Base-by-base conservation (phyloP, 2,888 invertebrate genomes). In the Balanococcus diminutus region DNA sequence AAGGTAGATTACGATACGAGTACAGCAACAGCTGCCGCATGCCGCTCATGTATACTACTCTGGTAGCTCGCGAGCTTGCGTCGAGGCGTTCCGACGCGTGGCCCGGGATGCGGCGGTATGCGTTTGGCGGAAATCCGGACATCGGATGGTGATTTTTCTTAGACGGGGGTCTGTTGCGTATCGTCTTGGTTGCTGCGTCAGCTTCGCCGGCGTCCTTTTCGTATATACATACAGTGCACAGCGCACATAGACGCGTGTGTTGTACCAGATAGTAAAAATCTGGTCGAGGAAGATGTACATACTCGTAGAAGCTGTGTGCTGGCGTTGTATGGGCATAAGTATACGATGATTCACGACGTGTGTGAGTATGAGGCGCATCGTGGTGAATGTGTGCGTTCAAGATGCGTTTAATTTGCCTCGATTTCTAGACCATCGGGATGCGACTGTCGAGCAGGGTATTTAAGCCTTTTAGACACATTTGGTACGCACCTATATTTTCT, bases 41-140 rank as follows among this genome's bases (percentile, higher is more conserved):
- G n/a, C 4, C 2, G n/a, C 46, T 46, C n/a, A n/a, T n/a, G 36
- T 36, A 36, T n/a, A 36, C 36, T 36, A 36, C 56, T 56, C 3
- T 19, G 51, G 19, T 51, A 14, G 56, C 19, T 19, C 22, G 19
- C 5, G 16, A 46, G 31, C 82, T 42, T 51, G 82, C 82, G 82
- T 82, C 82, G 82, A 82, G 82, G 82, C 82, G 82, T 82, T 82
- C 46, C 46, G 82, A 82, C 82, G 82, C 82, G 82, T 82, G 82
- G 82, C 81, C 19, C 28, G n/a, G 42, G 81, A 81, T 36, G 42
- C 82, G 61, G 42, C 82, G 61, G 56, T 83, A 83, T 83, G 61
- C 83, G 83, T 83, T 83, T 36, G 83, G 61, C 83, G 83, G 83
- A 83, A 83, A 83, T 83, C 83, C 83, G 83, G 83, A 83, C 83